phyloP scores from a whole-genome alignment of 2,888 invertebrate genomes.

The Escarpia spicata region DNA sequence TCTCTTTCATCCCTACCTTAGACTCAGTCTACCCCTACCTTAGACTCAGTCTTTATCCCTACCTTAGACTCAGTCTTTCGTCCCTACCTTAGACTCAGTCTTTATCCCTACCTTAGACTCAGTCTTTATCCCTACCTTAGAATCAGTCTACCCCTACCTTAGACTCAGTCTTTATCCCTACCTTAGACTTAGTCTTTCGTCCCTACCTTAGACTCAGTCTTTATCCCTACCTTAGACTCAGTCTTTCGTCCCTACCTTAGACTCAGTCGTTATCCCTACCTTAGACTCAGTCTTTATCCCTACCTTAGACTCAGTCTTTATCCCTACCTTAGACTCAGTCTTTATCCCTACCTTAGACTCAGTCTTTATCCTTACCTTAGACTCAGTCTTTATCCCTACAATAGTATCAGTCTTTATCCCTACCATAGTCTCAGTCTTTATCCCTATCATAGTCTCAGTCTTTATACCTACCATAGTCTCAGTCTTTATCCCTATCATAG shows the following conservation, averaged over 20 bases:
- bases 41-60: constrained; percentile 66
- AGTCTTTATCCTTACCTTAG: constrained; percentile 69
- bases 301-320: constrained; percentile 74
- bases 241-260: constrained; percentile 74
- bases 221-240: constrained; percentile 71
- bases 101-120: too few species aligned
- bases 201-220: constrained; percentile 71
- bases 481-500: constrained; percentile 61
- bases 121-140: constrained; percentile 62
- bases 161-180: constrained; percentile 65
- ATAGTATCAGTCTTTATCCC: constrained; percentile 69
- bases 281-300: constrained; percentile 69
- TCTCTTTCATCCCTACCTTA: constrained; percentile 50
- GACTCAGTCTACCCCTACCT: constrained; percentile 77
- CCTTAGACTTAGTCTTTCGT: constrained; percentile 76
- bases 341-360: constrained; percentile 67
- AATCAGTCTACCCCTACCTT: constrained; percentile 76
- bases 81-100: neutral
- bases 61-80: constrained; percentile 73
- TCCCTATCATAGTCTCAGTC: constrained; percentile 71
- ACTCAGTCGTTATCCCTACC: constrained; percentile 65
- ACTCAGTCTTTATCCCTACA: constrained; percentile 75
- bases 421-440: constrained; percentile 69
- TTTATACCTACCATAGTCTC: constrained; percentile 73
- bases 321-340: constrained; percentile 70